These are phyloP conservation scores for Aplodontia rufa DNA, from an alignment of 2,113 vertebrate genomes.

Conservation along the genomic window DNA sequence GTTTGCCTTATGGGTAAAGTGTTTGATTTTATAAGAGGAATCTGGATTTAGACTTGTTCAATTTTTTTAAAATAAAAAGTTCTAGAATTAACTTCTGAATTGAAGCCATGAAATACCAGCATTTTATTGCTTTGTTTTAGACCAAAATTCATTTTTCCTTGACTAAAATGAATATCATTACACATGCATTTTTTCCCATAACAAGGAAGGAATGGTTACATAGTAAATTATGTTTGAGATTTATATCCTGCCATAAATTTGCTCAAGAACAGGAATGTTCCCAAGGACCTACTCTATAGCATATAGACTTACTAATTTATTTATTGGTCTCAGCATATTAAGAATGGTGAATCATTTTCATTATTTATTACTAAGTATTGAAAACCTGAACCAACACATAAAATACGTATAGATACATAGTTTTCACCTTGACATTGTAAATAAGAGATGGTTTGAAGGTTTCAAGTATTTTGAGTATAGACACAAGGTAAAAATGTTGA, in stretches of 20 bases:
- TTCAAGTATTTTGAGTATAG: neutral
- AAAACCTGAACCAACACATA: neutral
- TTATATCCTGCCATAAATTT: neutral
- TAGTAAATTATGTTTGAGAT: neutral
- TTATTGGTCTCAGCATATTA: conserved; percentile 5
- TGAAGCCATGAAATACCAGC: neutral
- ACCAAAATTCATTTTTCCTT: neutral
- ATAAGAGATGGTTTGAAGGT: neutral
- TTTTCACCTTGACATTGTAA: neutral
- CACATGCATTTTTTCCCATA: neutral
- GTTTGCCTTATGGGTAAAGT: conserved; percentile 19
- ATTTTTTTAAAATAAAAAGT: conserved; percentile 2
- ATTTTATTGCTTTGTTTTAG: conserved; percentile 32
- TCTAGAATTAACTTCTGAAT: neutral
- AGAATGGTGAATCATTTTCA: conserved; percentile 3
- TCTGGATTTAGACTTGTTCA: neutral
- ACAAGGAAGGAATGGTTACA: neutral
- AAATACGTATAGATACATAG: neutral
- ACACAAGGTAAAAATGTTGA: conserved; percentile 13
- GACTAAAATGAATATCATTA: conserved; percentile 17
- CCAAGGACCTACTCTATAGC: neutral
- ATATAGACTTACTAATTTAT: neutral
- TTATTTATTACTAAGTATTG: neutral
- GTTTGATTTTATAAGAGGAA: conserved; percentile 21
- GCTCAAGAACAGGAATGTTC: neutral